phyloP scores from a whole-genome alignment of 2,888 invertebrate genomes.

The Heliconius ethilla region DNA sequence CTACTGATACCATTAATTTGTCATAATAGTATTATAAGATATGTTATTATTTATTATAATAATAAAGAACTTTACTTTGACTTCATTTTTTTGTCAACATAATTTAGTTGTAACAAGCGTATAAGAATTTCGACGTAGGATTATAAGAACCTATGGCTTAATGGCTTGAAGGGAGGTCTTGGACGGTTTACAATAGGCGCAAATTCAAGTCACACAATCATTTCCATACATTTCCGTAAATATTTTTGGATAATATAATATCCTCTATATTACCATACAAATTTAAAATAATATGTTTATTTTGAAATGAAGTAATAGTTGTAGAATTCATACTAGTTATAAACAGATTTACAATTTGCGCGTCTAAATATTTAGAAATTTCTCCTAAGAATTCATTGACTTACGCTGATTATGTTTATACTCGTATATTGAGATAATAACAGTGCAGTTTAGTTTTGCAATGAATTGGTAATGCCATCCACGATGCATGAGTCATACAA shows the following conservation, averaged over 20 bases:
- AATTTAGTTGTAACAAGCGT: neutral
- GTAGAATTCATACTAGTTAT: neutral
- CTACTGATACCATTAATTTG: neutral
- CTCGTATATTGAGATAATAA: constrained; percentile 52
- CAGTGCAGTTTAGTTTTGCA: constrained; percentile 50
- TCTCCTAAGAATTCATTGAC: neutral
- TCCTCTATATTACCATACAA: no score
- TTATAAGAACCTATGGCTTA: neutral
- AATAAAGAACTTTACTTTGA: neutral
- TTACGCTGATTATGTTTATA: constrained; percentile 36
- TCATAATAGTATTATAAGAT: neutral
- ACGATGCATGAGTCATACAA: constrained; percentile 54
- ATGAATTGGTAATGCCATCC: constrained; percentile 44
- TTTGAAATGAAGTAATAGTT: neutral
- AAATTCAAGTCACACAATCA: neutral
- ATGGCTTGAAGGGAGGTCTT: neutral
- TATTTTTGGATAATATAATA: no score
- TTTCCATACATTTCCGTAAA: neutral
- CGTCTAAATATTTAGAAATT: neutral
- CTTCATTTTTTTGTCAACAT: neutral
- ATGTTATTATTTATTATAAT: constrained; percentile 3
- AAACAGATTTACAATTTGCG: neutral
- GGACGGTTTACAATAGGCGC: neutral
- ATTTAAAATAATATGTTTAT: no score
- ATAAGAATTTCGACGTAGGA: neutral